Evolutionary conservation across 2,888 invertebrate species (phyloP), one percentile per base, ranked within the genome.

Genomic region (Drosophila helvetica): DNA sequence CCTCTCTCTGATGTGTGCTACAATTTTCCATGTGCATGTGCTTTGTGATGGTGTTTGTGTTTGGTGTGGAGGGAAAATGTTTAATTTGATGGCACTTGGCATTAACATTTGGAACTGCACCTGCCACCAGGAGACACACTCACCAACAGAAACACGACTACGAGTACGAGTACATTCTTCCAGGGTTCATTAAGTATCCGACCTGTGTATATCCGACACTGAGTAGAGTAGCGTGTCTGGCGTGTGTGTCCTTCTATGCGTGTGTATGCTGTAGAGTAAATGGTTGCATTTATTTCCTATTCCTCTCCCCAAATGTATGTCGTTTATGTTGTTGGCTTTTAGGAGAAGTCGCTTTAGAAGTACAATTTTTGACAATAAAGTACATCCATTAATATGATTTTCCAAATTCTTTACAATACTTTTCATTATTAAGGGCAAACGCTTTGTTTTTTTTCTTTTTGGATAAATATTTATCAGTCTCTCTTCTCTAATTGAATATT

Each of bases 1-100:
- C 42, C 61, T 25, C 10, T 33, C 38, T 38, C 38, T 38, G 38
- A 38, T 38, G 38, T 38, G n/a, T 38, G 38, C 38, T 15, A 38
- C 38, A 38, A n/a, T 38, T 38, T 38, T 38, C 38, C 15, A 38
- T 38, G n/a, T 45, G 8, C 6, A 12, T 58, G 38, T 45, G 19
- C 46, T n/a, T 3, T 22, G 22, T 22, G 6, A 12, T 12, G 38
- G 17, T 54, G 30, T 22, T 48, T 50, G 33, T 42, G 18, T 38
- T 22, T 50, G 38, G 27, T 25, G 18, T 57, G 60, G 54, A 56
- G 42, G 64, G 27, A 66, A 86, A 82, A 64, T 73, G 66, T 75
- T 82, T 77, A 79, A 81, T 75, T 81, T 80, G 66, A 84, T 84
- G 68, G 55, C 78, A 65, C 56, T 67, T 78, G 83, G 78, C 86